Evolutionary conservation across 1,140 invertebrate genomes (phyloP).

Genomic region (Mercenaria mercenaria): DNA sequence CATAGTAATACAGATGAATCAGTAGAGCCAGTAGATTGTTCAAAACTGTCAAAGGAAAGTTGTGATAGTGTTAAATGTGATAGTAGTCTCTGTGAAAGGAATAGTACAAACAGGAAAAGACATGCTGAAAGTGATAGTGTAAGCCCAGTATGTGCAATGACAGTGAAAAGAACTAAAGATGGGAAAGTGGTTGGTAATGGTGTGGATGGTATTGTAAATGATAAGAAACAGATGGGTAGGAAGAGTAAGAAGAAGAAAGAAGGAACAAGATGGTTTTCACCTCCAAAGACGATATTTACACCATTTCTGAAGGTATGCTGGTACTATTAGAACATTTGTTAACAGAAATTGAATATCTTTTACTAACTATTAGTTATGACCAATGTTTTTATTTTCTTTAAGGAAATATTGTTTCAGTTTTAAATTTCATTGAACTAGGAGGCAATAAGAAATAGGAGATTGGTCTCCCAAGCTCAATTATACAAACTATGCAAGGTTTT

Average conservation of each 20-base stretch:
- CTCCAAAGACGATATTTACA: conserved; percentile 93
- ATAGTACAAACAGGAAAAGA: background rate
- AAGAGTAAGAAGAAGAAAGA: conserved; percentile 87
- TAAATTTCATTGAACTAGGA: no score
- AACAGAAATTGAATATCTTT: background rate
- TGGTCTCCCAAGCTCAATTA: no score
- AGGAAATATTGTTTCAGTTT: no score
- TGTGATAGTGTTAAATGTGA: background rate
- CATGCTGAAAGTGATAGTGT: background rate
- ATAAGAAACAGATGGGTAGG: conserved; percentile 25
- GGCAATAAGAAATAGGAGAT: no score
- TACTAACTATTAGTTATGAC: no score
- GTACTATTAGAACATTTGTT: conserved; percentile 3
- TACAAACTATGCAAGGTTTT: no score
- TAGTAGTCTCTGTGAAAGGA: background rate
- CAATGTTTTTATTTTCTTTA: no score
- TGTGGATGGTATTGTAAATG: background rate
- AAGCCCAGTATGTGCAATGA: background rate
- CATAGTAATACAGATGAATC: background rate
- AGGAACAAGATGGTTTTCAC: conserved; percentile 90
- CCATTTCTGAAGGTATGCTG: conserved; percentile 90
- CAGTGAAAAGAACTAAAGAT: conserved; percentile 21
- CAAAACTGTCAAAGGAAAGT: background rate
- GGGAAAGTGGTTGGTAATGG: background rate
- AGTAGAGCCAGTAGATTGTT: background rate